These are phyloP conservation scores for Heliopora coerulea DNA, from an alignment of 92 coral and sea anemone species.

Conservation along the genomic window DNA sequence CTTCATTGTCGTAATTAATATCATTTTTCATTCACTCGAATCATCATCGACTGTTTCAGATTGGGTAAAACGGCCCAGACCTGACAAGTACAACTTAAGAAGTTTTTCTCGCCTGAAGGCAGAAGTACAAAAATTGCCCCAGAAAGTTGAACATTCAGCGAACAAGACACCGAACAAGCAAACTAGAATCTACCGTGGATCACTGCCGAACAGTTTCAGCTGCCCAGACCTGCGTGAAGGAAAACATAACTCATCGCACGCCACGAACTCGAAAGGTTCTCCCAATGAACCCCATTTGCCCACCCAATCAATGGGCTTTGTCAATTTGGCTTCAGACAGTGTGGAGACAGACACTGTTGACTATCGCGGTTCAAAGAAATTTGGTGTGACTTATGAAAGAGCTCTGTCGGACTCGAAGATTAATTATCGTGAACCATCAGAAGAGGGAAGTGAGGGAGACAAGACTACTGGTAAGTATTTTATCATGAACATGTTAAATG, in stretches of 20 bases:
- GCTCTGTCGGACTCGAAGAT: slow-evolving; percentile 31
- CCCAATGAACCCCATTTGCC: slow-evolving; percentile 12
- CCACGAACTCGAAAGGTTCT: neutral
- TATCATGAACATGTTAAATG: neutral
- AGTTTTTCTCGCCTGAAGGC: slow-evolving; percentile 39
- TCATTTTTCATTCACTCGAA: too few species aligned
- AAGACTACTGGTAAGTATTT: slow-evolving; percentile 8
- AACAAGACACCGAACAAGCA: neutral
- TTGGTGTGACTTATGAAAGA: neutral
- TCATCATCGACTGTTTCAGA: neutral
- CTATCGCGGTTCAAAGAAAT: neutral
- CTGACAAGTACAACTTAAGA: slow-evolving; percentile 29
- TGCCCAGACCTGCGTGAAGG: slow-evolving; percentile 26
- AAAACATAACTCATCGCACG: neutral
- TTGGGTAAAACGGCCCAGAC: slow-evolving; percentile 3
- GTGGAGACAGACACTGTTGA: neutral
- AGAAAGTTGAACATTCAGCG: neutral
- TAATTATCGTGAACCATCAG: slow-evolving; percentile 16
- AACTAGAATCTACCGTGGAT: neutral
- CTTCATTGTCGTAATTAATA: too few species aligned
- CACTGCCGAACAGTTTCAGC: slow-evolving; percentile 19
- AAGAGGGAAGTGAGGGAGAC: neutral
- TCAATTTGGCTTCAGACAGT: slow-evolving; percentile 22
- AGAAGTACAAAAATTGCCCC: slow-evolving; percentile 2
- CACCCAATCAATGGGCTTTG: slow-evolving; percentile 23